These are phyloP conservation scores for Elanoides forficatus DNA, from an alignment of 2,113 vertebrate species.

Conservation along the genomic window DNA sequence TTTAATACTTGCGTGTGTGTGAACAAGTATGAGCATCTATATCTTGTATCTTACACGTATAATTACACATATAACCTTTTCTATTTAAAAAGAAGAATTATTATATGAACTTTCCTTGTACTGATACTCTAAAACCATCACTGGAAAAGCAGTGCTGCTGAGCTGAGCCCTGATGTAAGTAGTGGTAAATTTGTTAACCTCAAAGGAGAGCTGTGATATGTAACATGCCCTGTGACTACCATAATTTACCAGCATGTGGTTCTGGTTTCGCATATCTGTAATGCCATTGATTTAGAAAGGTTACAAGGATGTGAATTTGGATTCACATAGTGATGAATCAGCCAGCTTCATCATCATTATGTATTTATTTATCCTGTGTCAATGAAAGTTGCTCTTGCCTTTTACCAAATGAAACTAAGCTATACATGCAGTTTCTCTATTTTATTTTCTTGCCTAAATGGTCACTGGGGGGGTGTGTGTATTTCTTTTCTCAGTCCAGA, in stretches of 20 bases:
- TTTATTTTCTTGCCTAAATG: neutral
- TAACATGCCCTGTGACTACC: neutral
- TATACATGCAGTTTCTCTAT: neutral
- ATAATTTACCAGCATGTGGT: neutral
- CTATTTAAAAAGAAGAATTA: neutral
- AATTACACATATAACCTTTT: neutral
- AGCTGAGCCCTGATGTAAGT: neutral
- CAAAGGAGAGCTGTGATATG: neutral
- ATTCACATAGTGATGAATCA: neutral
- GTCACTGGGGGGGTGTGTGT: accelerated
- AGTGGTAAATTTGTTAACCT: neutral
- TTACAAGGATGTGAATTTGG: neutral
- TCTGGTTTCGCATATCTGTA: neutral
- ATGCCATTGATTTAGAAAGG: neutral
- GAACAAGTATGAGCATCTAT: neutral
- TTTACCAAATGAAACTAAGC: neutral
- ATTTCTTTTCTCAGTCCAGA: neutral
- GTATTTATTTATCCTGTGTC: neutral
- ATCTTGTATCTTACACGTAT: neutral
- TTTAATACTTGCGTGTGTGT: neutral
- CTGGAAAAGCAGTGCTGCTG: neutral
- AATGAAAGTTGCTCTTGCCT: neutral
- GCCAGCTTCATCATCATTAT: neutral
- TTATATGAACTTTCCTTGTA: neutral
- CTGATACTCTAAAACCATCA: neutral